phyloP scores from a whole-genome alignment of 2,797 vertebrate species.

The Ctenopoma kingsleyae region DNA sequence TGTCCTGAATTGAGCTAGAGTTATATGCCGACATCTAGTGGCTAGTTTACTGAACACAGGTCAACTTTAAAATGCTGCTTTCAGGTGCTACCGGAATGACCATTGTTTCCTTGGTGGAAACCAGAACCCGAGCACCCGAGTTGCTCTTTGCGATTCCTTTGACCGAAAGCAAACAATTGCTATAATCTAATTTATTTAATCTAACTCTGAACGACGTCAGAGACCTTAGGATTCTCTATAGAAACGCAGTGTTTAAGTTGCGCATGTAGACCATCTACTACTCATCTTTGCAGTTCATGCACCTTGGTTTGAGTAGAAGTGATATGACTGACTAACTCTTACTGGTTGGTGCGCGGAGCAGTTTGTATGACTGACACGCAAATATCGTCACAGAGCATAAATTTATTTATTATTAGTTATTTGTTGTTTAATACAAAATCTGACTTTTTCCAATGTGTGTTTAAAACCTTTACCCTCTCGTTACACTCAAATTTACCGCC shows the following conservation, averaged over 20 bases:
- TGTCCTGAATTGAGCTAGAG: background rate
- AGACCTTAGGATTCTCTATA: too few relatives aligned
- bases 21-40: conserved; percentile 58
- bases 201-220: background rate
- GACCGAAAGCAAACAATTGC: background rate
- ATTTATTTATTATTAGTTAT: background rate
- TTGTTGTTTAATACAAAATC: background rate
- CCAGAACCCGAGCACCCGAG: background rate
- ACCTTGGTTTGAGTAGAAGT: too few relatives aligned
- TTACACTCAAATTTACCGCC: background rate
- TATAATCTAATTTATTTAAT: background rate
- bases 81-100: conserved; percentile 8
- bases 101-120: background rate
- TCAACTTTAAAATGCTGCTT: conserved; percentile 4
- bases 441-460: background rate
- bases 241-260: too few relatives aligned
- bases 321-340: too few relatives aligned
- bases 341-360: too few relatives aligned
- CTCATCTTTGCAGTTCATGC: too few relatives aligned
- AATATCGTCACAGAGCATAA: too few relatives aligned
- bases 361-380: background rate
- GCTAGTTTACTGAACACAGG: conserved; percentile 13
- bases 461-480: background rate
- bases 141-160: background rate
- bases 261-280: too few relatives aligned